These are phyloP conservation scores for Xylota sylvarum DNA, from an alignment of 2,888 invertebrate genomes.

Conservation along the genomic window DNA sequence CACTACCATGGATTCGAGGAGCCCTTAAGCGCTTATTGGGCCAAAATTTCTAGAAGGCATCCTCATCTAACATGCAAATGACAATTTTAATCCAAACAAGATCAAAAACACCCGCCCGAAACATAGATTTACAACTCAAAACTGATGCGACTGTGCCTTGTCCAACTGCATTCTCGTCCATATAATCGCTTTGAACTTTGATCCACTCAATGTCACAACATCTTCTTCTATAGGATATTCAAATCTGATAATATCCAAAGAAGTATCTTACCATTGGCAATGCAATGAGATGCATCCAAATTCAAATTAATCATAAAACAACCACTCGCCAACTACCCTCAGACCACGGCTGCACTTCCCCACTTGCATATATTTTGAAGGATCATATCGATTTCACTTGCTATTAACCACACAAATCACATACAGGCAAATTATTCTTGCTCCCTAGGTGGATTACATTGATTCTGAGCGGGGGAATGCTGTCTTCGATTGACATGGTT, in stretches of 20 bases:
- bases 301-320: slow-evolving; percentile 12
- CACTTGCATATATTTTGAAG: background rate
- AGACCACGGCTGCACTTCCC: background rate
- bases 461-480: background rate
- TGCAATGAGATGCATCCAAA: slow-evolving; percentile 20
- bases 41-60: background rate
- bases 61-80: slow-evolving; percentile 22
- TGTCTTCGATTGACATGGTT: slow-evolving; percentile 60
- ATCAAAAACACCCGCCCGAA: background rate
- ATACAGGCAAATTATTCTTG: slow-evolving; percentile 35
- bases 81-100: slow-evolving; percentile 6
- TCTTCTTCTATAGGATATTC: background rate
- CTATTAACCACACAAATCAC: slow-evolving; percentile 42
- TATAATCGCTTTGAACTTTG: slow-evolving; percentile 17
- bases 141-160: background rate
- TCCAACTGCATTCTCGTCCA: background rate
- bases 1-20: background rate
- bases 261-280: slow-evolving; percentile 24
- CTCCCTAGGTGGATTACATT: slow-evolving; percentile 50
- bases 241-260: slow-evolving; percentile 13
- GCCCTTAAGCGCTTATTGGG: background rate
- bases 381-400: slow-evolving; percentile 25
- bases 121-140: background rate
- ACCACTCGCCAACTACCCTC: background rate
- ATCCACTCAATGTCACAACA: background rate